Evolutionary conservation across 2,113 vertebrate genomes (phyloP).

Genomic region (Vidua chalybeata): DNA sequence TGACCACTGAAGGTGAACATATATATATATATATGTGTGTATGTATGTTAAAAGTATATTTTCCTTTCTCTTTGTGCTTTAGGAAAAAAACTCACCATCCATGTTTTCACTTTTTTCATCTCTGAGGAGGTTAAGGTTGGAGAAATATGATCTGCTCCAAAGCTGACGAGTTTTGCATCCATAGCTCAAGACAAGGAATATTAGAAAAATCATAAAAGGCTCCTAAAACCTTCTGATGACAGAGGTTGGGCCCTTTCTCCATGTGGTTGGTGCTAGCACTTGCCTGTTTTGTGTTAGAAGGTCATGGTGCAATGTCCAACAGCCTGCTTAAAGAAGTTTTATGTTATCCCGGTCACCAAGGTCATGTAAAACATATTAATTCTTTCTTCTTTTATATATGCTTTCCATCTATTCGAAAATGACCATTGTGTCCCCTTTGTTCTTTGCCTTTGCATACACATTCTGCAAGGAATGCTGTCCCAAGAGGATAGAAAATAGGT

Average conservation of each 20-base stretch:
- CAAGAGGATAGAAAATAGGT: background rate
- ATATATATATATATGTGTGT: too few relatives aligned
- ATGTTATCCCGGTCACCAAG: background rate
- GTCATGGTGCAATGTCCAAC: background rate
- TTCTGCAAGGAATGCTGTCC: background rate
- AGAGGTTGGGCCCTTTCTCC: fast-evolving
- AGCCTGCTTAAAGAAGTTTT: background rate
- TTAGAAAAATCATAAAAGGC: background rate
- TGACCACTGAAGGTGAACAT: background rate
- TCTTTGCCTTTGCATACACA: background rate
- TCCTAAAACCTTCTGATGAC: background rate
- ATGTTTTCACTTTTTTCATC: background rate
- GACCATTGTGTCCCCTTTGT: fast-evolving
- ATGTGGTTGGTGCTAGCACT: background rate
- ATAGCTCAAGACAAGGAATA: background rate
- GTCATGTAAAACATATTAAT: background rate
- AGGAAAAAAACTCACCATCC: background rate
- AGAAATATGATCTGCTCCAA: background rate
- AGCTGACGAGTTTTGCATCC: background rate
- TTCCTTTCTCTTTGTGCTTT: background rate
- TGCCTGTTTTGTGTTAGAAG: background rate
- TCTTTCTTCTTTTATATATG: background rate
- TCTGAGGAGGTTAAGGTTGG: background rate
- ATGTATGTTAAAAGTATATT: background rate
- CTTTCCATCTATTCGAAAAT: background rate